Percentiles rank a stretch among this genome's conserved stretches.
Evolutionary conservation across 1,140 invertebrate species (phyloP).

Genomic region (Leptopilina clavipes): DNA sequence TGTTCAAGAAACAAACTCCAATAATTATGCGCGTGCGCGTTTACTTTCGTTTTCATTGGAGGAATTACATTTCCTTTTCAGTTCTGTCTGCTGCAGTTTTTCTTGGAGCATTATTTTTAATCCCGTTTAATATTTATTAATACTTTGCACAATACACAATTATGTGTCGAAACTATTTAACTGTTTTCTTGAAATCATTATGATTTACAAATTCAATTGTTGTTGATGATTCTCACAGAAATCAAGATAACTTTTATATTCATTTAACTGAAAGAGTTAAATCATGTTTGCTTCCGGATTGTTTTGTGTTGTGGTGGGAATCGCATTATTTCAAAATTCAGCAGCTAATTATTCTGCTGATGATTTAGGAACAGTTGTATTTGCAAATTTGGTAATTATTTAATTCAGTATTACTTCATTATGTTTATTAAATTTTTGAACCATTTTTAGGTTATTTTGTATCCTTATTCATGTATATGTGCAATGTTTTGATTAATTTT

Average conservation of each 20-base stretch:
- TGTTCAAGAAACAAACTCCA: too few species aligned
- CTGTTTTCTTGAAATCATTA: neutral
- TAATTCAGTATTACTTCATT: neutral
- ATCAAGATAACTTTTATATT: neutral
- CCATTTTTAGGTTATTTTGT: conserved; percentile 17
- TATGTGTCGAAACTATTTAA: neutral
- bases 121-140: neutral
- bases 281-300: neutral
- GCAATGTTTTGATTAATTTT: conserved; percentile 23
- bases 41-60: neutral
- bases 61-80: too few species aligned
- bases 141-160: neutral
- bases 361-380: conserved; percentile 59
- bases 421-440: neutral
- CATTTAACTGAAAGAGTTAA: neutral
- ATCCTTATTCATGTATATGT: neutral
- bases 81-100: neutral
- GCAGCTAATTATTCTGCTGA: neutral
- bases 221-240: neutral
- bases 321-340: neutral
- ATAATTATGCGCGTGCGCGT: neutral
- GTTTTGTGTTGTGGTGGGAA: conserved; percentile 2
- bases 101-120: neutral
- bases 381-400: conserved; percentile 66
- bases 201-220: neutral